These are phyloP conservation scores for Caenorhabditis sinica DNA, from an alignment of 2,888 invertebrate genomes.

Conservation along the genomic window DNA sequence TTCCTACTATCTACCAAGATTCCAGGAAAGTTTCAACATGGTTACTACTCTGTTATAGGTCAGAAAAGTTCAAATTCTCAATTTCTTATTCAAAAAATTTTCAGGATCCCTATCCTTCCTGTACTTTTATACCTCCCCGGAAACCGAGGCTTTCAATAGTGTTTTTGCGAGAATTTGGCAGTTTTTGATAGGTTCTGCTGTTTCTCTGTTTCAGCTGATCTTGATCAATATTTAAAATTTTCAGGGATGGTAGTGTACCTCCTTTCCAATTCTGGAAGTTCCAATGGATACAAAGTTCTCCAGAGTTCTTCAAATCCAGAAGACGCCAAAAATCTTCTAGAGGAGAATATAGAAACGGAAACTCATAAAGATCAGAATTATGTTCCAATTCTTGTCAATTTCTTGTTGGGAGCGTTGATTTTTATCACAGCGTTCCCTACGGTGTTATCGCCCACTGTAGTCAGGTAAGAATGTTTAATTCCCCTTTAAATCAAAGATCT, in stretches of 20 bases:
- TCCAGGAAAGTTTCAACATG: not conserved
- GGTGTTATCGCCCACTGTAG: too few species aligned
- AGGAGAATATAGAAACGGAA: not conserved
- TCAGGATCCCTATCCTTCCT: constrained; percentile 5
- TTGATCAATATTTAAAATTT: not conserved
- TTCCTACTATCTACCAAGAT: not conserved
- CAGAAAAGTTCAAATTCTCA: not conserved
- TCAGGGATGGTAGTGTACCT: constrained; percentile 30
- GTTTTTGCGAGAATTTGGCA: constrained; percentile 63
- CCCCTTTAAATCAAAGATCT: too few species aligned
- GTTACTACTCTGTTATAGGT: constrained; percentile 8
- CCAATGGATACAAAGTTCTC: not conserved
- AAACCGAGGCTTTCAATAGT: constrained; percentile 35
- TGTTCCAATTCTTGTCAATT: not conserved
- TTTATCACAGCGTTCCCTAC: too few species aligned
- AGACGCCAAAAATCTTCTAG: not conserved
- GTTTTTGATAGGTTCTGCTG: constrained; percentile 50
- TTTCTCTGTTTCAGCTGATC: too few species aligned
- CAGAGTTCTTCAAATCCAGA: not conserved
- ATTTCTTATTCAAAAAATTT: not conserved
- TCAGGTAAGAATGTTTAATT: too few species aligned
- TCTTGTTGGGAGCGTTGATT: too few species aligned
- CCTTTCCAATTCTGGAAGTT: not conserved
- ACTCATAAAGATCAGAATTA: not conserved
- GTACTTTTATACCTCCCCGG: constrained; percentile 1